Base-by-base conservation (phyloP, 2,113 vertebrate species). In the Balaeniceps rex region DNA sequence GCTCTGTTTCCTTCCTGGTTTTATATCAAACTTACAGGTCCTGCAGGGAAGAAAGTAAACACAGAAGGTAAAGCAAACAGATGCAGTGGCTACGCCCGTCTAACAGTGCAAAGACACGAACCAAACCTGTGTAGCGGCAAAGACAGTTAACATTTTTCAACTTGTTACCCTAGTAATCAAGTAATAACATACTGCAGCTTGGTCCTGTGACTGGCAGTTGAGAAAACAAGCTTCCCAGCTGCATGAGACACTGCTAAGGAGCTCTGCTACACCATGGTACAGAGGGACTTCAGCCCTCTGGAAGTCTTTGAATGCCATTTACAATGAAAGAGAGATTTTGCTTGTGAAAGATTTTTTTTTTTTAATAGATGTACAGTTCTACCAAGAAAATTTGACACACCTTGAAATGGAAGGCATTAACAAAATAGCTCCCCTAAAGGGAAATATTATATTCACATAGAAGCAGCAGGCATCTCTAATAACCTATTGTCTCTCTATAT, bases 11-110 rank as follows among this genome's bases (percentile, higher is more conserved):
- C 78, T 92, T 92, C n/a, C 44, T 44, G 42, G 64, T 63, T 91
- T 91, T 88, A 61, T 80, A 83, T 72, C 81, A 90, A 16, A 74
- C 52, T 60, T 87, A 80, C 11, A 65, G n/a, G 38, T 79, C 38
- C 63, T 93, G 38, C 47, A 86, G 81, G 68, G 81, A 93, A 75
- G 44, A 91, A 74, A 60, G 69, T 52, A 89, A 96, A 86, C 46
- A 90, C 46, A 63, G 69, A 86, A 89, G 44, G 78, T 83, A 94
- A 93, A 95, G 38, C 54, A 93, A 95, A 47, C 29, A 92, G 72
- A 79, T 46, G 33, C 52, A 66, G 42, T 36, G 64, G 40, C 55
- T 77, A 49, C 11, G 2, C 60, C 87, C 88, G 79, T 87, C 69
- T 87, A 90, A 75, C 87, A 75, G 64, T 23, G 68, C 65, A 78